Conservation (phyloP, 2,113 vertebrate genomes). For the Callopanchax toddi region DNA sequence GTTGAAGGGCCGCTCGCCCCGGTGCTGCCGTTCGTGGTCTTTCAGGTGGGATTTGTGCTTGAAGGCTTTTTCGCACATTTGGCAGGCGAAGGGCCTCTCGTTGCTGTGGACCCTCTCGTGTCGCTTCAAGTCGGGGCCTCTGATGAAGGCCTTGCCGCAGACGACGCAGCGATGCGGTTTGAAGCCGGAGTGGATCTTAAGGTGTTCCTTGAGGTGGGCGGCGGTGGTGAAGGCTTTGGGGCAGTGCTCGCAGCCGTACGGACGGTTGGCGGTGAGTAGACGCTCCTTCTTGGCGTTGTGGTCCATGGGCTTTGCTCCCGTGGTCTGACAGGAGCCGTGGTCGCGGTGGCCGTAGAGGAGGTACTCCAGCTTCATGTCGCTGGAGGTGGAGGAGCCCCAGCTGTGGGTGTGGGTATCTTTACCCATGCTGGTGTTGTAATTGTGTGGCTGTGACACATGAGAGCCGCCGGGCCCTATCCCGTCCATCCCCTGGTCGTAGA, state of each 20-base stretch:
- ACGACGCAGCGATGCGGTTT: slow-evolving; percentile 98
- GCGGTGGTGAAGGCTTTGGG: slow-evolving; percentile 98
- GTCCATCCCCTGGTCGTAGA: slow-evolving; percentile 97
- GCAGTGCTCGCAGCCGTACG: slow-evolving; percentile 97
- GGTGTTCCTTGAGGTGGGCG: slow-evolving; percentile 96
- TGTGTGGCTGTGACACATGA: slow-evolving; percentile 89
- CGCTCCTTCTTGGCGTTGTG: slow-evolving; percentile 93
- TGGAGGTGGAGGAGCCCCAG: slow-evolving; percentile 76
- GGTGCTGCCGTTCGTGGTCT: slow-evolving; percentile 95
- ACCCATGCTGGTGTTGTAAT: slow-evolving; percentile 91
- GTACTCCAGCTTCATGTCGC: slow-evolving; percentile 99
- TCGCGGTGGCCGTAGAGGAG: slow-evolving; percentile 95
- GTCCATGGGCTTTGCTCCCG: slow-evolving; percentile 89
- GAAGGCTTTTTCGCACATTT: slow-evolving; percentile 98
- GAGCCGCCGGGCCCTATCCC: slow-evolving; percentile 90
- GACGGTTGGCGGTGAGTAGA: slow-evolving; percentile 93
- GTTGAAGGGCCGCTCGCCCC: slow-evolving; percentile 97
- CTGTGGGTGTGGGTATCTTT: slow-evolving; percentile 80
- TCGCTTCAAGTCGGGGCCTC: slow-evolving; percentile 95
- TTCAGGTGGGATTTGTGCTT: slow-evolving; percentile 99
- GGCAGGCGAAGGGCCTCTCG: slow-evolving; percentile 94
- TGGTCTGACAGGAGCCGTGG: slow-evolving; percentile 90
- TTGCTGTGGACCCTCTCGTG: slow-evolving; percentile 98
- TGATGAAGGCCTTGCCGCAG: slow-evolving; percentile 96
- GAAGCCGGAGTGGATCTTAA: slow-evolving; percentile 98